A percentile compares a stretch with the other conserved stretches of the same genome.
These are phyloP conservation scores for Epinephelus fuscoguttatus DNA, from an alignment of 2,113 vertebrate genomes.

Conservation along the genomic window DNA sequence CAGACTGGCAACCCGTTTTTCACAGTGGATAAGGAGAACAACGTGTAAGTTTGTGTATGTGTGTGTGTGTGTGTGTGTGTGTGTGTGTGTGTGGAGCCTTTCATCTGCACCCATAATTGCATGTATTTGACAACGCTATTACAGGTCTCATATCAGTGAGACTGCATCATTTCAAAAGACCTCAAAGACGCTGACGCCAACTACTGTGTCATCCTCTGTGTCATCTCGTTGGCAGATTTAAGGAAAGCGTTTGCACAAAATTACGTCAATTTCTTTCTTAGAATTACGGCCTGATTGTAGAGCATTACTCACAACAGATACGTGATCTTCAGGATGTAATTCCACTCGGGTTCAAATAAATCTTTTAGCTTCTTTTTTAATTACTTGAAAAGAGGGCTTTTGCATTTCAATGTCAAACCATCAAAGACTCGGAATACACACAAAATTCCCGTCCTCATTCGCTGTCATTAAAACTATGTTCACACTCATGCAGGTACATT, in stretches of 20 bases:
- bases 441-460: not conserved
- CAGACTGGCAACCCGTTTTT: conserved; percentile 36
- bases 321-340: not conserved
- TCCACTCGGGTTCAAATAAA: not conserved
- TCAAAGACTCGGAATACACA: not conserved
- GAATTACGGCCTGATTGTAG: not conserved
- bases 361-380: not conserved
- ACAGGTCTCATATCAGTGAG: conserved; percentile 32
- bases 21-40: conserved; percentile 15
- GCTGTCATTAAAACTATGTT: not conserved
- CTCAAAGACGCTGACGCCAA: conserved; percentile 5
- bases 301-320: not conserved
- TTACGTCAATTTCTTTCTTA: not conserved
- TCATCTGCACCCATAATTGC: conserved; percentile 45
- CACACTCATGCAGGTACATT: not conserved
- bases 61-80: conserved; percentile 1
- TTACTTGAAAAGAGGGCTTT: conserved; percentile 8
- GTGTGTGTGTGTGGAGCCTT: conserved; percentile 8
- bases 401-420: conserved; percentile 1
- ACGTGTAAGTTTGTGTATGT: not conserved
- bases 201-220: conserved; percentile 21
- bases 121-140: conserved; percentile 44
- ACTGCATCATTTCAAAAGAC: conserved; percentile 33
- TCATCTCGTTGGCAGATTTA: not conserved
- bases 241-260: conserved; percentile 6